Evolutionary conservation across 2,113 vertebrate genomes (phyloP), one percentile per base, ranked within the genome.

Genomic region (Grammomys surdaster): DNA sequence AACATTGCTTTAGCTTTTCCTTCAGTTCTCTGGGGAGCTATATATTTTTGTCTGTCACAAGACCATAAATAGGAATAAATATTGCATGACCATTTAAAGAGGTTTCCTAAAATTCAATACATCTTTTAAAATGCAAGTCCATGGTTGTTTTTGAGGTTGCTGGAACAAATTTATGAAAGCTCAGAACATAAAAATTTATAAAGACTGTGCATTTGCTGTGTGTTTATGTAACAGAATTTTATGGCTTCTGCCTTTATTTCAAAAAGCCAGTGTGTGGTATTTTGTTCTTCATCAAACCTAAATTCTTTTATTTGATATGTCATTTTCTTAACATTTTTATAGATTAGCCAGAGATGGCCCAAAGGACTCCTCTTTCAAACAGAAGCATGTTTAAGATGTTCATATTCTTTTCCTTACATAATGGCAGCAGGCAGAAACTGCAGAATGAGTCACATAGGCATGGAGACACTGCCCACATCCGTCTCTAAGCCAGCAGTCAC

Each of bases 221-320:
- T 7, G 40, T 78, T 90, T 85, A 88, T 80, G 89, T 95, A 87
- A 88, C 89, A 95, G 28, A 78, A 84, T 95, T 82, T 72, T 87
- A 93, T 82, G 63, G 31, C 65, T 58, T 87, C 82, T 89, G 48
- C 82, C 96, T 96, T 93, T 87, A 93, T 90, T 92, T 97, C 92
- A 9, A 76, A 95, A 96, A 94, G 46, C 12, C 75, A 94, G 88
- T 43, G 2, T 70, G 6, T 1, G 91, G 0, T 77, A 9, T 94
- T 80, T 90, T 92, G 40, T 73, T 90, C 11, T 19, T 95, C 67
- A 72, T 95, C 63, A 87, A 80, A 81, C 54, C 73, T 88, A 56
- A 92, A 12, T 89, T 82, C 40, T 94, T 89, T 95, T 77, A 33
- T 86, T 91, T 89, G 8, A 82, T 94, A 8, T 82, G 36, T 36